Base-by-base conservation (phyloP, 2,888 invertebrate species). In the Amorpha juglandis region DNA sequence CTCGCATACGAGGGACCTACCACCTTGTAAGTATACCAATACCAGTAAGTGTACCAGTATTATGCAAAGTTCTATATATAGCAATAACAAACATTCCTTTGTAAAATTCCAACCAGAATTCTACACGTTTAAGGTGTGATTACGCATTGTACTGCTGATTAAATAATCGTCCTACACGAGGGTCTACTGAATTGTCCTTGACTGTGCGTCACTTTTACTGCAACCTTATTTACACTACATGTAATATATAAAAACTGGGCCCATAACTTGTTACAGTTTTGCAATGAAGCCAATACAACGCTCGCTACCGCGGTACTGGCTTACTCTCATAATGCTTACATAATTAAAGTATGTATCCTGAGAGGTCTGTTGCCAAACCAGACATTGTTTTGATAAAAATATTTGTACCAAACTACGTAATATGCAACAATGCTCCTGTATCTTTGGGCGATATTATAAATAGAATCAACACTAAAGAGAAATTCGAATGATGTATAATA, bases 231-330 rank as follows among this genome's bases (percentile, higher is more conserved):
- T 19, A 51, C 12, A 8, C 19, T 52, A 52, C 51, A 63, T 19
- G 8, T 12, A 12, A 42, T 6, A 27, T 16, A 14, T 14, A 16
- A 50, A 63, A 63, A 52, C 51, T 63, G 51, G 63, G 52, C 52
- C 63, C 51, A 63, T 63, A 63, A 38, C 42, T 63, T 52, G 12
- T 21, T 42, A 63, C 42, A 63, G 38, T 52, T 63, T 52, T 21
- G 51, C 52, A 63, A 63, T 50, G 38, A 2, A 51, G 8, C 63
- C 27, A 63, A 42, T 33, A 58, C 21, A 19, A 50, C 52, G 21
- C 27, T 42, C 35, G 38, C 38, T 21, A 45, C 50, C 11, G 21
- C 6, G n/a, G n/a, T 27, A 27, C 27, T 4, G 27, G 27, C 27
- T 1, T 27, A 52, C 38, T 21, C 19, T 42, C 42, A 58, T 42